phyloP scores from a whole-genome alignment of 2,113 vertebrate species.

The Odontophorus gujanensis region DNA sequence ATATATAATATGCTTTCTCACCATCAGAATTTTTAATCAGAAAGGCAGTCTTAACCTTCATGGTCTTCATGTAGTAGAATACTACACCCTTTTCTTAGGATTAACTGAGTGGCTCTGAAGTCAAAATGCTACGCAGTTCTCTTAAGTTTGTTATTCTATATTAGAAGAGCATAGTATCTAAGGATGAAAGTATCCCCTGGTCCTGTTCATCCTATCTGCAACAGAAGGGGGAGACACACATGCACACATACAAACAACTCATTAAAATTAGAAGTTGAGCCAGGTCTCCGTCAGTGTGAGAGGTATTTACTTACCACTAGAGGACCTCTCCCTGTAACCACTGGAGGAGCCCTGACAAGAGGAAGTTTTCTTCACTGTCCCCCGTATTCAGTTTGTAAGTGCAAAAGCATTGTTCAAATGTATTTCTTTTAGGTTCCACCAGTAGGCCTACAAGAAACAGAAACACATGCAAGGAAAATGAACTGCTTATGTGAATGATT shows the following conservation, averaged over 20 bases:
- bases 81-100: neutral
- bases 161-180: neutral
- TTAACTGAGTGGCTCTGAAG: neutral
- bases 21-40: neutral
- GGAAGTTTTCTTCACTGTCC: neutral
- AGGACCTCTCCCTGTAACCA: neutral
- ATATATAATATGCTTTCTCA: neutral
- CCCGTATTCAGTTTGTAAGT: neutral
- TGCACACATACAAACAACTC: too few species aligned
- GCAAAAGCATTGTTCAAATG: neutral
- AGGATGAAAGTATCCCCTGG: neutral
- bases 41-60: neutral
- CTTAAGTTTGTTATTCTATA: neutral
- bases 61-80: neutral
- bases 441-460: slow-evolving; percentile 79
- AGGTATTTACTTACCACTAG: neutral
- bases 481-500: slow-evolving; percentile 78
- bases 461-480: slow-evolving; percentile 83
- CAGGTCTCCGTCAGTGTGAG: neutral
- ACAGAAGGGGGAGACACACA: neutral
- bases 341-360: neutral
- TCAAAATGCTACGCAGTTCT: neutral
- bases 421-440: slow-evolving; percentile 77
- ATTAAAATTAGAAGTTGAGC: neutral
- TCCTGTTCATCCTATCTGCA: neutral